These are phyloP conservation scores for Anniella stebbinsi DNA, from an alignment of 2,797 vertebrate species.

Conservation along the genomic window DNA sequence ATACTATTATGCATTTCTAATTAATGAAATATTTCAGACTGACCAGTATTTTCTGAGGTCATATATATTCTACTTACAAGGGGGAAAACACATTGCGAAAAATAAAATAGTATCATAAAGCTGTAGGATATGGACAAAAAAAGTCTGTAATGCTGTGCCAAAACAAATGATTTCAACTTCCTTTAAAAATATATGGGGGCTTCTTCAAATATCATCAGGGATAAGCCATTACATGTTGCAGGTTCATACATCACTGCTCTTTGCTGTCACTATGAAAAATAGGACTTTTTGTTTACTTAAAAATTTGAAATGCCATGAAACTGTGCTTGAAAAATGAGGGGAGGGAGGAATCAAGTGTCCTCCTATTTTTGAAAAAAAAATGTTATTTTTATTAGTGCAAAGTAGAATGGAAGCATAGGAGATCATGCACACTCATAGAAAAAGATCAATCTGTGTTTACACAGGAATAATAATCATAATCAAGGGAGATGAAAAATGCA, in stretches of 20 bases:
- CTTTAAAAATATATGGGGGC: slow-evolving; percentile 58
- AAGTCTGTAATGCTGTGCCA: slow-evolving; percentile 45
- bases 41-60: neutral
- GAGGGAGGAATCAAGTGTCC: slow-evolving; percentile 43
- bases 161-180: slow-evolving; percentile 69
- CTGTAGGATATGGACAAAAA: slow-evolving; percentile 43
- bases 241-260: slow-evolving; percentile 72
- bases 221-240: slow-evolving; percentile 73
- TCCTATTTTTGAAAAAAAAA: slow-evolving; percentile 68
- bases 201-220: slow-evolving; percentile 71
- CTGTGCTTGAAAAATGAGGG: slow-evolving; percentile 77
- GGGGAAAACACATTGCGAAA: slow-evolving; percentile 26
- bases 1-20: neutral
- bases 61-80: slow-evolving; percentile 44
- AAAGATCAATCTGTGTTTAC: slow-evolving; percentile 47
- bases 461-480: slow-evolving; percentile 60
- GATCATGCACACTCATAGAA: slow-evolving; percentile 33
- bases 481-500: slow-evolving; percentile 44
- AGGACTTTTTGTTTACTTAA: slow-evolving; percentile 79
- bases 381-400: slow-evolving; percentile 70
- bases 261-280: slow-evolving; percentile 79
- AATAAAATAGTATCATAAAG: slow-evolving; percentile 53
- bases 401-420: slow-evolving; percentile 54
- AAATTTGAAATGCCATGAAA: slow-evolving; percentile 77
- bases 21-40: neutral